phyloP scores from a whole-genome alignment of 2,888 invertebrate genomes.

The Lochmaea crataegi region DNA sequence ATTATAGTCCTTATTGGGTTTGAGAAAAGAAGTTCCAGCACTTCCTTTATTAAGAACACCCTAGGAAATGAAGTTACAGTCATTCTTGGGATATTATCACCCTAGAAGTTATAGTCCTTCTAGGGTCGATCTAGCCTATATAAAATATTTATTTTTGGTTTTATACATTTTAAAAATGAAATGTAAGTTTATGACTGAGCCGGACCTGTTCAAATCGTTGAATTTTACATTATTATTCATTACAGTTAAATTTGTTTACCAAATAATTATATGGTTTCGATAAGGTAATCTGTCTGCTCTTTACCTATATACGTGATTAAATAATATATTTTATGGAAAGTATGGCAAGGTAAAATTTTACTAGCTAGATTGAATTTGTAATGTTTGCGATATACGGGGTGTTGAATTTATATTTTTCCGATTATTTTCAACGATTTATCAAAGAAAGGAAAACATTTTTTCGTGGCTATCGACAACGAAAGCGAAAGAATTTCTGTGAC shows the following conservation, averaged over 20 bases:
- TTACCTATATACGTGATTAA: conserved; percentile 18
- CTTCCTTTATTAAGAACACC: too few relatives aligned
- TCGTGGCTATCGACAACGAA: neutral
- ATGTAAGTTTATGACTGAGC: neutral
- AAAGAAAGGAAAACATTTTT: neutral
- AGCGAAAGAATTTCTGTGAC: too few relatives aligned
- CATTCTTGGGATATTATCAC: too few relatives aligned
- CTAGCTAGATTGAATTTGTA: neutral
- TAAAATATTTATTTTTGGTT: neutral
- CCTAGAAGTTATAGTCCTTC: too few relatives aligned
- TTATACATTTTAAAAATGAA: neutral
- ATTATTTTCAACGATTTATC: neutral
- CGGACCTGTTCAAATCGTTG: neutral
- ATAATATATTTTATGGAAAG: conserved; percentile 9
- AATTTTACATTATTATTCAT: conserved; percentile 13
- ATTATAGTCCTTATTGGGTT: too few relatives aligned
- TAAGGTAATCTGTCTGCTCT: conserved; percentile 5
- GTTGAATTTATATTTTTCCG: neutral
- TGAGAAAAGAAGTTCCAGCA: too few relatives aligned
- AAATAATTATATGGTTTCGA: conserved; percentile 8
- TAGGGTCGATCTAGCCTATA: too few relatives aligned
- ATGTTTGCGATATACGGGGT: neutral
- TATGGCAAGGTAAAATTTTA: conserved; percentile 22
- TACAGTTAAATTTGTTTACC: conserved; percentile 11
- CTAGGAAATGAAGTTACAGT: too few relatives aligned